These are phyloP conservation scores for Apamea sordens DNA, from an alignment of 2,888 invertebrate species.

Conservation along the genomic window DNA sequence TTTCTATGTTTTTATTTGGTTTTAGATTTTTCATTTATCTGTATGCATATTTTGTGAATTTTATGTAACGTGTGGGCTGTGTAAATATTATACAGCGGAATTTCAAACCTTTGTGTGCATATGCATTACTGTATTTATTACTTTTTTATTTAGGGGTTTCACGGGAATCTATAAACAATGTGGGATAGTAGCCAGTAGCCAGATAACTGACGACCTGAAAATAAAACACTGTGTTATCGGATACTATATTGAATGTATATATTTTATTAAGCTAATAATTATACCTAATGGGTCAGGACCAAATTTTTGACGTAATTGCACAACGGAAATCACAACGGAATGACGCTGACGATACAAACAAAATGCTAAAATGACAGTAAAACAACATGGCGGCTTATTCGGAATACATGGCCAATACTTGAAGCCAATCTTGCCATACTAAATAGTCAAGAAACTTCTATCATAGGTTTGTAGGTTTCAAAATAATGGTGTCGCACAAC, in stretches of 20 bases:
- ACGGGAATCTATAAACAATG: neutral
- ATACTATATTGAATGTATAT: neutral
- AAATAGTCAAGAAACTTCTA: no score
- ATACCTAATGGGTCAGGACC: no score
- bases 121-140: neutral
- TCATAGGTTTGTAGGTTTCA: no score
- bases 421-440: no score
- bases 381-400: no score
- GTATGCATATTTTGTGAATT: conserved; percentile 1
- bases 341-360: no score
- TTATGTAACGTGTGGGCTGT: neutral
- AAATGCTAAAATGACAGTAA: no score
- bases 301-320: no score
- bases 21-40: conserved; percentile 5
- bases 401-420: no score
- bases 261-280: neutral
- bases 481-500: no score
- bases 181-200: neutral
- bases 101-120: neutral
- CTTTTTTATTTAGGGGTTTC: neutral
- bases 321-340: no score
- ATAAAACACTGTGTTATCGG: neutral
- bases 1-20: neutral
- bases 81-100: neutral
- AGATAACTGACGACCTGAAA: neutral